Evolutionary conservation across 37 sponge, comb jelly and placozoan species (phyloP), one percentile per base, ranked within the genome.

Genomic region (Cladorhizidae sp.): DNA sequence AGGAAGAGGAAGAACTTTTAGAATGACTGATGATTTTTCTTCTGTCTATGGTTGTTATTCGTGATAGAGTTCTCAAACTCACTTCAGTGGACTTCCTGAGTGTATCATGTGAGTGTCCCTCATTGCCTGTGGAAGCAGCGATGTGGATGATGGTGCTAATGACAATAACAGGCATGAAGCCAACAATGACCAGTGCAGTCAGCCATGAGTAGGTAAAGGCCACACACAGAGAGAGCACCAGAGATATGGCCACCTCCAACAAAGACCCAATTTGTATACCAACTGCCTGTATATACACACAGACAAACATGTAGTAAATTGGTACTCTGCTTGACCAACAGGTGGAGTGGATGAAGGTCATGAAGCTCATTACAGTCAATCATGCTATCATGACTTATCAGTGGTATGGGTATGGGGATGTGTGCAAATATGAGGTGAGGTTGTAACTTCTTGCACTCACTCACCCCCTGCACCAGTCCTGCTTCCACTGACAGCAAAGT

Each of bases 401-500:
- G 5, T 56, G 49, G 49, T 45, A 45, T 45, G 49, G 62, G 28
- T 61, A 61, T 29, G 5, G 15, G 5, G 62, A n/a, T 6, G 7
- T 5, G 29, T n/a, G n/a, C n/a, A n/a, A n/a, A n/a, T n/a, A n/a
- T n/a, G n/a, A n/a, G n/a, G n/a, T n/a, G n/a, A n/a, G n/a, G n/a
- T n/a, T n/a, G n/a, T n/a, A n/a, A n/a, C n/a, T 35, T 58, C 52
- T 58, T 54, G 23, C 54, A 22, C 32, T 76, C 33, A 9, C 87
- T 87, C 32, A 88, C 93, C 52, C 94, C 96, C 57, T 96, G 82
- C 9, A 96, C 91, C 32, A 84, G 91, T 0, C 78, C 84, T 18
- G 94, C 93, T 75, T 96, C 96, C 36, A 55, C 52, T 23, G 96
- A 70, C 36, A 96, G 81, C n/a, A 93, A 79, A 22, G 93, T 90